Evolutionary conservation across 2,797 vertebrate genomes (phyloP), one percentile per base, ranked within the genome.

Genomic region (Microhierax caerulescens): DNA sequence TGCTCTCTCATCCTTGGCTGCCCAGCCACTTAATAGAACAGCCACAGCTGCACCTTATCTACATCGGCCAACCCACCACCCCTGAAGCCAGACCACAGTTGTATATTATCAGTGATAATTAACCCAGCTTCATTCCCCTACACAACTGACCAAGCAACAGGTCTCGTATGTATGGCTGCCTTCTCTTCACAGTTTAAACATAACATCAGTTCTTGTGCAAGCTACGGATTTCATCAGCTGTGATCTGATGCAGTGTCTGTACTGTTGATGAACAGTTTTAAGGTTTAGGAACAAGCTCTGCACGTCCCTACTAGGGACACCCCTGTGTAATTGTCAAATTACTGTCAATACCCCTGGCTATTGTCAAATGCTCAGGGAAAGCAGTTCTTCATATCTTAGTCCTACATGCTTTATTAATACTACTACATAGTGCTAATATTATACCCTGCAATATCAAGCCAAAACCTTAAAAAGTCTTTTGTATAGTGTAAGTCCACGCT

Each of bases 151-250:
- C 36, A 68, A 82, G 56, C 47, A 82, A n/a, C 14, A 65, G 43
- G 41, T 92, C 73, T 89, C 2, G 7, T 43, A 43, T 43, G 0
- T 59, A 37, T 43, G 2, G 0, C 80, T 89, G 80, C 32, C 37
- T 91, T 59, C 51, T 82, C 77, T 82, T 89, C 68, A 60, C 74
- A 53, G 47, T 86, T 92, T 95, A 90, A 89, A 80, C 30, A 65
- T 54, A 61, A 37, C 53, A 83, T 84, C 0, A 5, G 77, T 93
- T 67, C 60, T 68, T 77, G n/a, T 83, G 68, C 73, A 67, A 95
- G 83, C 57, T 85, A 50, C 83, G 73, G 92, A 79, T 90, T 90
- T 91, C 94, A 85, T 90, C 90, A 82, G 36, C 28, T 28, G 19
- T 39, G 1, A 48, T 73, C 63, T 87, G 85, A 32, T 37, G 56